A percentile compares a stretch with the other conserved stretches of the same genome.
phyloP scores from a whole-genome alignment of 1,140 invertebrate species.

The Atta texana region DNA sequence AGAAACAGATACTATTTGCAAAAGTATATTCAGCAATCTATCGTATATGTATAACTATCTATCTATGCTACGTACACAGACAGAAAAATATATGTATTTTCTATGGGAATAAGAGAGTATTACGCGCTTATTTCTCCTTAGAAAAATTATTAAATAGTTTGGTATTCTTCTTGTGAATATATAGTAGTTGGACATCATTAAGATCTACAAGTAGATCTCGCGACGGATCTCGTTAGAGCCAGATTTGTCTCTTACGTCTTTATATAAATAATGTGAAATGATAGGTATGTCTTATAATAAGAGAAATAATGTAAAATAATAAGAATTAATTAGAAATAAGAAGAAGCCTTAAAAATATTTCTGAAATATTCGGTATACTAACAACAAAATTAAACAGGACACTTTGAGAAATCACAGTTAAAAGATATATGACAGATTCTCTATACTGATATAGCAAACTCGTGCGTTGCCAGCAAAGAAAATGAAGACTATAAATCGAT shows the following conservation, averaged over 20 bases:
- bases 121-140: slow-evolving; percentile 40
- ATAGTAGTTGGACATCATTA: slow-evolving; percentile 12
- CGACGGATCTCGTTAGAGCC: slow-evolving; percentile 20
- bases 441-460: slow-evolving; percentile 2
- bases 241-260: not conserved
- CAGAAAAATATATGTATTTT: slow-evolving; percentile 38
- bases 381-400: slow-evolving; percentile 33
- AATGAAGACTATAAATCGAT: slow-evolving; percentile 1
- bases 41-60: not conserved
- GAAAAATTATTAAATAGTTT: slow-evolving; percentile 58
- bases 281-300: not conserved
- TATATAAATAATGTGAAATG: slow-evolving; percentile 32
- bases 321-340: slow-evolving; percentile 10
- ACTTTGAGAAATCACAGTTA: slow-evolving; percentile 47
- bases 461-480: not conserved
- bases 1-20: slow-evolving; percentile 40
- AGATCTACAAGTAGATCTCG: slow-evolving; percentile 26
- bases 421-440: slow-evolving; percentile 35
- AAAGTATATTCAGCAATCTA: slow-evolving; percentile 56
- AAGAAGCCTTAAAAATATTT: slow-evolving; percentile 22
- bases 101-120: slow-evolving; percentile 43
- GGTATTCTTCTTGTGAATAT: slow-evolving; percentile 45
- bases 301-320: not conserved
- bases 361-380: not conserved
- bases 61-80: slow-evolving; percentile 30